Evolutionary conservation across 2,797 vertebrate genomes (phyloP).

Genomic region (Galago senegalensis): DNA sequence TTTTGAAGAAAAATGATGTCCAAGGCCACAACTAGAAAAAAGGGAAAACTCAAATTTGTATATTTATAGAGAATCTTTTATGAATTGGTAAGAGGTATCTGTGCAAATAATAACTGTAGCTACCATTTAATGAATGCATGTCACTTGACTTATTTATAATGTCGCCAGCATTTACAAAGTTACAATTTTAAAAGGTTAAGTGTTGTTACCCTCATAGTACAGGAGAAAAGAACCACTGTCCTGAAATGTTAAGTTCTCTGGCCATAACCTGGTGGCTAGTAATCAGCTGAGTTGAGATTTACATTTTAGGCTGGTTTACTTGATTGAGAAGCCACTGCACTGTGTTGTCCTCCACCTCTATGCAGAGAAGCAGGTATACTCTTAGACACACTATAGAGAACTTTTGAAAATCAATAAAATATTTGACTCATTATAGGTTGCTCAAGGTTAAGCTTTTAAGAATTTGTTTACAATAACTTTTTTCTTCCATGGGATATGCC

Average conservation of each 20-base stretch:
- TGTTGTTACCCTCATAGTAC: not conserved
- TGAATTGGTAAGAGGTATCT: not conserved
- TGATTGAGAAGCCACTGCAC: not conserved
- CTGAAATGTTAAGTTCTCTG: not conserved
- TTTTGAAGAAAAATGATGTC: conserved; percentile 2
- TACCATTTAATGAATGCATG: not conserved
- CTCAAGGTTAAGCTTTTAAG: not conserved
- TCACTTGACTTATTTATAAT: not conserved
- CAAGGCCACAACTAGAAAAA: not conserved
- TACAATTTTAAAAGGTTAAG: not conserved
- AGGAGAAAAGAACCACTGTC: not conserved
- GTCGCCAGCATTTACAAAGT: not conserved
- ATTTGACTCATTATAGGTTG: not conserved
- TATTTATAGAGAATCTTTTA: conserved; percentile 39
- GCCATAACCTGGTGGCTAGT: not conserved
- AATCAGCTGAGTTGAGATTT: not conserved
- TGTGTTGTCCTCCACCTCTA: not conserved
- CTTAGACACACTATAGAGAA: not conserved
- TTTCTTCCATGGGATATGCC: not conserved
- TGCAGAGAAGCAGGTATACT: not conserved
- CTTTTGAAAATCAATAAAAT: conserved; percentile 23
- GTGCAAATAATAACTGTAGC: conserved; percentile 12
- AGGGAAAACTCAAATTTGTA: conserved; percentile 14
- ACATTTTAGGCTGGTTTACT: not conserved
- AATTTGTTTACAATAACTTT: not conserved